Evolutionary conservation across 2,888 invertebrate genomes (phyloP).

Genomic region (Carterocephalus palaemon): DNA sequence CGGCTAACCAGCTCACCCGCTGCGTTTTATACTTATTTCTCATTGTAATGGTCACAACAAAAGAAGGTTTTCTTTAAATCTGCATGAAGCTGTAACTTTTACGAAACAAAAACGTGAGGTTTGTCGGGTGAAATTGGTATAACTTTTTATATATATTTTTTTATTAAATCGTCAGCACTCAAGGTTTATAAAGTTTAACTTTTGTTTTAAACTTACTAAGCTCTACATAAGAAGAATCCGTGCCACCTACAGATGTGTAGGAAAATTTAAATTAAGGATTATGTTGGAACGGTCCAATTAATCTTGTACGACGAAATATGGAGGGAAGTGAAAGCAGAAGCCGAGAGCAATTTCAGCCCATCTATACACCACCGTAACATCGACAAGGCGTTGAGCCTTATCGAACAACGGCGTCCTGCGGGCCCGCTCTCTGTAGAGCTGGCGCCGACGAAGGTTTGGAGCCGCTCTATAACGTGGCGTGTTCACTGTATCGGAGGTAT

Average conservation of each 20-base stretch:
- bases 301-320: background rate
- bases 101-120: constrained; percentile 4
- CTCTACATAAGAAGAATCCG: no score
- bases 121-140: constrained; percentile 1
- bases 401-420: background rate
- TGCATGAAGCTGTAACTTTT: constrained; percentile 8
- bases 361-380: background rate
- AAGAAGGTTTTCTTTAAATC: constrained; percentile 10
- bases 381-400: constrained; percentile 4
- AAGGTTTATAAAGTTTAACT: constrained; percentile 1
- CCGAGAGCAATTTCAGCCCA: constrained; percentile 1
- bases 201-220: no score
- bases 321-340: background rate
- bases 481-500: constrained; percentile 41
- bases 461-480: constrained; percentile 20
- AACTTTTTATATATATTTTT: constrained; percentile 8
- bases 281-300: no score
- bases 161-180: background rate
- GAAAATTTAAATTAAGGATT: no score
- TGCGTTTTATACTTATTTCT: constrained; percentile 16
- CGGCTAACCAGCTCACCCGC: constrained; percentile 3
- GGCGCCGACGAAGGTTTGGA: constrained; percentile 14
- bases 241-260: no score
- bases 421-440: constrained; percentile 10
- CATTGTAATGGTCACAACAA: constrained; percentile 16